Evolutionary conservation across 1,140 invertebrate species (phyloP), one percentile per base, ranked within the genome.

Genomic region (Chionoecetes opilio): DNA sequence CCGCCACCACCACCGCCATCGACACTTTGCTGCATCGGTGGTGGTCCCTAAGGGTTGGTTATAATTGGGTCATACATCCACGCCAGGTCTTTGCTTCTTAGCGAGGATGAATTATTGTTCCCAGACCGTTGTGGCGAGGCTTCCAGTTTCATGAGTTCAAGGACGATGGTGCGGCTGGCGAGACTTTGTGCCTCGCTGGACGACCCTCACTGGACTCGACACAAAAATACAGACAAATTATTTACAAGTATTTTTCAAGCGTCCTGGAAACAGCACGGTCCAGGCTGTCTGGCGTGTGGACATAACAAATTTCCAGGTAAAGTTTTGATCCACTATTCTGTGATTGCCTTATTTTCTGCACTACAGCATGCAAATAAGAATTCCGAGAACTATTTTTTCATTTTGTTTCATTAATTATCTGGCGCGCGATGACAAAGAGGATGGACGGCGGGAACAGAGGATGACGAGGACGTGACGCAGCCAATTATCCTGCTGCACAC

Each of bases 341-440:
- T 75, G 21, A 75, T 75, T 75, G 63, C n/a, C 63, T 1, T 75
- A n/a, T n/a, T n/a, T 26, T 75, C 26, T 21, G 63, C 63, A 2
- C 26, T 26, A n/a, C 63, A 26, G 63, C 63, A 26, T n/a, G 21
- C 63, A 26, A 75, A 75, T n/a, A 17, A 3, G 63, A 26, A 75
- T 75, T 75, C 63, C 63, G 26, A 8, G 63, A 75, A 26, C 63
- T n/a, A 21, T 75, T 75, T 75, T 21, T n/a, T 0, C 63, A 75
- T 75, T n/a, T 75, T 75, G 8, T 75, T n/a, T 75, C 63, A 75
- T n/a, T 75, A 75, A 75, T 75, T 75, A 75, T 75, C n/a, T n/a
- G 8, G n/a, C 63, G 63, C 63, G 21, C 6, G 26, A 26, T n/a
- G 63, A 75, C 63, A 75, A 75, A 75, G 63, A 75, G 63, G 63